Evolutionary conservation across 2,888 invertebrate genomes (phyloP).

Genomic region (Sinotaia quadrata): DNA sequence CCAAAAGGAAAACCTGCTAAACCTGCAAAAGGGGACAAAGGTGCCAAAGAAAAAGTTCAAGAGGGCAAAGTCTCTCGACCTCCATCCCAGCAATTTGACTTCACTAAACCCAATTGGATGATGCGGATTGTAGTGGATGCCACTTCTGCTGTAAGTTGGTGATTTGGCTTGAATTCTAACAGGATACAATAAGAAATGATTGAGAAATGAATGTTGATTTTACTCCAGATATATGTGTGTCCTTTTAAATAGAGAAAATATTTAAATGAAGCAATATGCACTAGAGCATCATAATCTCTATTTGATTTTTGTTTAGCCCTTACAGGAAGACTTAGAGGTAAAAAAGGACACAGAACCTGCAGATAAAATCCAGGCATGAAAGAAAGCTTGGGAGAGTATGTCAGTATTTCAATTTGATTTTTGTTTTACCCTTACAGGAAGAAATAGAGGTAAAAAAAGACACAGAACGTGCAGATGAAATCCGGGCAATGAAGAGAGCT

Average conservation of each 20-base stretch:
- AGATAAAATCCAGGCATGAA: constrained; percentile 71
- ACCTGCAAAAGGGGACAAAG: constrained; percentile 62
- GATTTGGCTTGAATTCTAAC: too few species aligned
- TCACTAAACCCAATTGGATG: constrained; percentile 69
- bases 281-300: too few species aligned
- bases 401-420: too few species aligned
- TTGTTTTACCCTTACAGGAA: too few species aligned
- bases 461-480: constrained; percentile 70
- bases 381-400: constrained; percentile 72
- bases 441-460: constrained; percentile 71
- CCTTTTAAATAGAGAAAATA: too few species aligned
- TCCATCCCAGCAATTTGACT: constrained; percentile 70
- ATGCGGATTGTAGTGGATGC: constrained; percentile 69
- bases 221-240: too few species aligned
- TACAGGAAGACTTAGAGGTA: constrained; percentile 70
- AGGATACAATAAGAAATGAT: too few species aligned
- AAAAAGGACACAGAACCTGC: constrained; percentile 71
- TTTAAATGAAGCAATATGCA: too few species aligned
- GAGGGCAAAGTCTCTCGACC: constrained; percentile 61
- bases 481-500: not conserved
- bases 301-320: too few species aligned
- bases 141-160: constrained; percentile 57
- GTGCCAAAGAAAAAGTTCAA: constrained; percentile 53
- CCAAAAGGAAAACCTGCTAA: constrained; percentile 55
- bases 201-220: too few species aligned